Evolutionary conservation across 2,888 invertebrate genomes (phyloP).

Genomic region (Cetonia aurata): DNA sequence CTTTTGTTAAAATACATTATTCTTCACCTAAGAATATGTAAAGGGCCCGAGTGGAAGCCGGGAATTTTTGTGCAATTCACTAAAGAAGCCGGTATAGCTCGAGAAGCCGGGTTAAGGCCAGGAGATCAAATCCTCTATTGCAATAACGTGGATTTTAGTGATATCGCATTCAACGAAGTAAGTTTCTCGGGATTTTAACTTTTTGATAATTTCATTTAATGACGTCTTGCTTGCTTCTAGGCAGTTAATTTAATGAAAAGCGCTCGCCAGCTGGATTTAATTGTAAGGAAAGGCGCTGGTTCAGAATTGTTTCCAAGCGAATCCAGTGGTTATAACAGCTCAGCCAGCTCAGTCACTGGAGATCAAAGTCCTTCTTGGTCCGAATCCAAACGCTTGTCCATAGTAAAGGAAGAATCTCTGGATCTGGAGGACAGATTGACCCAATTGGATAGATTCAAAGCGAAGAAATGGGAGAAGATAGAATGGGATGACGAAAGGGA

Average conservation of each 20-base stretch:
- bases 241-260: constrained; percentile 87
- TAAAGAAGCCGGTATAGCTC: constrained; percentile 88
- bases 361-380: constrained; percentile 80
- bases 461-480: constrained; percentile 62
- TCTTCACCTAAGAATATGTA: constrained; percentile 77
- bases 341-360: constrained; percentile 84
- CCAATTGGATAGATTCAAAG: constrained; percentile 53
- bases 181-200: constrained; percentile 48
- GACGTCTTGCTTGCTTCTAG: constrained; percentile 64
- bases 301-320: constrained; percentile 85
- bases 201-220: not conserved
- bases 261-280: constrained; percentile 80
- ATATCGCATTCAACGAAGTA: constrained; percentile 86
- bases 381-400: constrained; percentile 76
- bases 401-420: constrained; percentile 79
- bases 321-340: constrained; percentile 87
- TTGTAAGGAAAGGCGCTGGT: constrained; percentile 83
- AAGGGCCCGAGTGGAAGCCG: constrained; percentile 88
- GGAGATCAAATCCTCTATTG: constrained; percentile 94
- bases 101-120: constrained; percentile 87
- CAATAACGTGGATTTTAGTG: constrained; percentile 84
- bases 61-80: constrained; percentile 93
- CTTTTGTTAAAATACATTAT: not conserved
- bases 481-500: constrained; percentile 74
- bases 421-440: constrained; percentile 71